Conservation (phyloP, 2,113 vertebrate species). For the Ailurus styani region DNA sequence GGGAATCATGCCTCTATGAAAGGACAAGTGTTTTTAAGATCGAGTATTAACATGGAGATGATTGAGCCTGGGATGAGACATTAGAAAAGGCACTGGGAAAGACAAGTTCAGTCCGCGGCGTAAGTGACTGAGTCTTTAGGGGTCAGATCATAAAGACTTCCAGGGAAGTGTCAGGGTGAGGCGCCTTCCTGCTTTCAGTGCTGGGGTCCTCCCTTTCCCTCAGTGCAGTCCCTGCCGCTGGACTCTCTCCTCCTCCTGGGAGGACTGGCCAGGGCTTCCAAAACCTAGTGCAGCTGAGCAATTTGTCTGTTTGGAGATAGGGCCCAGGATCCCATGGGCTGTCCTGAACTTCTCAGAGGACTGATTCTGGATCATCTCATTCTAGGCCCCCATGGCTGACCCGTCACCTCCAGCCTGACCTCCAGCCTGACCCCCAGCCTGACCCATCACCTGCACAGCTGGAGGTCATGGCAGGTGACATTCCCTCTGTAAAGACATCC, state of each 20-base stretch:
- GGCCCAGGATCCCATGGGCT: neutral
- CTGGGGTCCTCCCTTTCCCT: neutral
- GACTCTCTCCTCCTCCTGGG: neutral
- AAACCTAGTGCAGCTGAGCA: neutral
- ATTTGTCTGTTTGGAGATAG: neutral
- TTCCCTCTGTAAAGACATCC: neutral
- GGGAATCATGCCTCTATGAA: neutral
- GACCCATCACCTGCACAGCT: neutral
- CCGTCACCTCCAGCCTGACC: neutral
- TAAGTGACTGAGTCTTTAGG: neutral
- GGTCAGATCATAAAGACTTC: neutral
- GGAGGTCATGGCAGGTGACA: neutral
- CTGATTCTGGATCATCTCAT: neutral
- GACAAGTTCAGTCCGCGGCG: neutral
- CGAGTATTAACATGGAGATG: neutral
- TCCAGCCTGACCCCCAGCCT: neutral
- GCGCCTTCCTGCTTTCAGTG: neutral
- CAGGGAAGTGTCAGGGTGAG: neutral
- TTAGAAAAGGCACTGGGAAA: neutral
- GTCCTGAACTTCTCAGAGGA: neutral
- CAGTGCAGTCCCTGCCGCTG: neutral
- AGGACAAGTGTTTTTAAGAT: neutral
- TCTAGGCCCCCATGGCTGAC: neutral
- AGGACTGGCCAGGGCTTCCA: neutral
- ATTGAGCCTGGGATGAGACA: neutral